These are phyloP conservation scores for Podiceps cristatus DNA, from an alignment of 2,113 vertebrate genomes.

Conservation along the genomic window DNA sequence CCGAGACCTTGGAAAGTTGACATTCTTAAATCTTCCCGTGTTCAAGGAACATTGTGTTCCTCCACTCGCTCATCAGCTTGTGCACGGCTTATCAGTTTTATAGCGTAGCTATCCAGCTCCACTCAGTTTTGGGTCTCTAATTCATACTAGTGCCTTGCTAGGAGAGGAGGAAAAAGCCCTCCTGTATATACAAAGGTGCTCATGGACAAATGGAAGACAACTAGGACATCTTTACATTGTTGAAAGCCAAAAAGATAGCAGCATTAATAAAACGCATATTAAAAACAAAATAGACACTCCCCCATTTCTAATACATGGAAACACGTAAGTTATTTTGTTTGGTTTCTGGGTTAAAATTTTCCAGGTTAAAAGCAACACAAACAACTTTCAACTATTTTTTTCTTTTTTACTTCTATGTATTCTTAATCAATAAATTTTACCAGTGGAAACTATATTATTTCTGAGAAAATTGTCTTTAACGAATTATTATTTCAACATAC, in stretches of 20 bases:
- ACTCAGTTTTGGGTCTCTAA: neutral
- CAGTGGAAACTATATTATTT: neutral
- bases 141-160: neutral
- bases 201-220: neutral
- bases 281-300: neutral
- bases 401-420: neutral
- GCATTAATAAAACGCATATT: neutral
- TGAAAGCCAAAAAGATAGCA: neutral
- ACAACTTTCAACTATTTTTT: neutral
- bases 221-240: neutral
- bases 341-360: neutral
- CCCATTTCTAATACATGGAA: neutral
- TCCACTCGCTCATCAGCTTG: neutral
- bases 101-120: rapidly evolving
- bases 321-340: neutral
- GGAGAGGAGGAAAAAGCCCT: neutral
- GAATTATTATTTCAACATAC: neutral
- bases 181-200: neutral
- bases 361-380: neutral
- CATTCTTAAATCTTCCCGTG: neutral
- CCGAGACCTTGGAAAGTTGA: neutral
- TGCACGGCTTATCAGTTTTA: neutral
- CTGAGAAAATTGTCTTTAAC: neutral
- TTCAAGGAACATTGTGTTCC: neutral
- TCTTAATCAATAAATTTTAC: neutral